Conservation (phyloP, 2,113 vertebrate species). For the Poecilia latipinna region DNA sequence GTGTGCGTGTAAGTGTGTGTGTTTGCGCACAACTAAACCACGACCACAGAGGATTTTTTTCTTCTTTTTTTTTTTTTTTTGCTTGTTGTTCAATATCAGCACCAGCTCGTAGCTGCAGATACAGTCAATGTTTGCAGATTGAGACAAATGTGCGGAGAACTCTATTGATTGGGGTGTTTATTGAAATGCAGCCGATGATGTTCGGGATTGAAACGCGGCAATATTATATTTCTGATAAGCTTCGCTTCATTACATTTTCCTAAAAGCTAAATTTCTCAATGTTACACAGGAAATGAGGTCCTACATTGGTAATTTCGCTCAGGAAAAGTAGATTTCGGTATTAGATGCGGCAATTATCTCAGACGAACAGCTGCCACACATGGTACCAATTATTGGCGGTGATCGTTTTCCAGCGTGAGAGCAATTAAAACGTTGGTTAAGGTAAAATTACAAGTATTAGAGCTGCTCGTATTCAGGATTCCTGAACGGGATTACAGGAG, state of each 20-base stretch:
- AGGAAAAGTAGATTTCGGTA: not conserved
- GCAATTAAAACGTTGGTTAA: not conserved
- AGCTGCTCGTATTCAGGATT: not conserved
- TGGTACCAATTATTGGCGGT: conserved; percentile 6
- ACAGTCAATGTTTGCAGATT: conserved; percentile 64
- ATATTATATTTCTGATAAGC: conserved; percentile 20
- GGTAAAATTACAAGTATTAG: conserved; percentile 13
- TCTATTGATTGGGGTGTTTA: conserved; percentile 63
- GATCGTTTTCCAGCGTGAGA: conserved; percentile 3
- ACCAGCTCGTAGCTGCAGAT: conserved; percentile 45
- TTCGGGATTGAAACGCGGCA: conserved; percentile 36
- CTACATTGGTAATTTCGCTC: conserved; percentile 8
- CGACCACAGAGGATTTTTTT: conserved; percentile 24
- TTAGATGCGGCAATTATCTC: conserved; percentile 15
- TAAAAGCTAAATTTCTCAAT: conserved; percentile 27
- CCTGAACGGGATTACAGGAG: not conserved
- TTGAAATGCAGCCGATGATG: conserved; percentile 51
- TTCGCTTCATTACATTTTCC: conserved; percentile 18
- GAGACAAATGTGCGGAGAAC: conserved; percentile 65
- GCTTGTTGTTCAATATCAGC: conserved; percentile 46
- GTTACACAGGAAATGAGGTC: conserved; percentile 1
- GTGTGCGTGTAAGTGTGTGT: not conserved
- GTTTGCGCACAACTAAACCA: not conserved
- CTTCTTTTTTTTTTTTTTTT: not conserved
- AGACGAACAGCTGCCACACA: conserved; percentile 28